phyloP scores from a whole-genome alignment of 1,140 invertebrate species.

The Brachystomella parvula region DNA sequence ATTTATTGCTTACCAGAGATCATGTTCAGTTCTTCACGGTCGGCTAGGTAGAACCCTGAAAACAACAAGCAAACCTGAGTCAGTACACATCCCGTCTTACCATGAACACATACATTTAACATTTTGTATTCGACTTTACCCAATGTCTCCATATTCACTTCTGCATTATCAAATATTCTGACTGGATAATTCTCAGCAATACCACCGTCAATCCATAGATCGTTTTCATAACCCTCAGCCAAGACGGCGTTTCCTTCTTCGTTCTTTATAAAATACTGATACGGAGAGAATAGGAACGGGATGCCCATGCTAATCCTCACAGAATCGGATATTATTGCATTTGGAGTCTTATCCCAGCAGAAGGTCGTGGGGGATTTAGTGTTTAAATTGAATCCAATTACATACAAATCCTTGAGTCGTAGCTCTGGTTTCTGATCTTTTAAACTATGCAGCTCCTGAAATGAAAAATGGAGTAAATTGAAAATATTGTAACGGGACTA shows the following conservation, averaged over 20 bases:
- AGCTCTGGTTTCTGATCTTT: not conserved
- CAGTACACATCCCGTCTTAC: no score
- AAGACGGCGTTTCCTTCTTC: not conserved
- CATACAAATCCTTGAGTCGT: constrained; percentile 10
- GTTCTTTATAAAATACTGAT: constrained; percentile 11
- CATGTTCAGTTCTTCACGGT: constrained; percentile 3
- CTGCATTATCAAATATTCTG: not conserved
- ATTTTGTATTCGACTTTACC: no score
- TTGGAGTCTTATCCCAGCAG: constrained; percentile 11
- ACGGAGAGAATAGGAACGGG: constrained; percentile 12
- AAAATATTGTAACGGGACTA: no score
- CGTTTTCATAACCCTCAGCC: not conserved
- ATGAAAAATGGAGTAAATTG: no score
- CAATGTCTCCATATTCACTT: not conserved
- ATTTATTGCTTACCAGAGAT: not conserved
- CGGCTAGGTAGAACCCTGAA: constrained; percentile 15
- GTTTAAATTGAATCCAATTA: constrained; percentile 15
- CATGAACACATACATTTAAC: no score
- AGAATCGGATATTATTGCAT: constrained; percentile 17
- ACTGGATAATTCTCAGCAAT: constrained; percentile 14
- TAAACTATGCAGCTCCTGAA: constrained; percentile 6
- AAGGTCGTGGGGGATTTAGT: not conserved
- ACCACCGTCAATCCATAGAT: constrained; percentile 20
- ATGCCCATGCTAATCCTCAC: constrained; percentile 14
- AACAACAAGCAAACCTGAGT: no score